These are phyloP conservation scores for Eupsilia transversa DNA, from an alignment of 2,888 invertebrate species.

Conservation along the genomic window DNA sequence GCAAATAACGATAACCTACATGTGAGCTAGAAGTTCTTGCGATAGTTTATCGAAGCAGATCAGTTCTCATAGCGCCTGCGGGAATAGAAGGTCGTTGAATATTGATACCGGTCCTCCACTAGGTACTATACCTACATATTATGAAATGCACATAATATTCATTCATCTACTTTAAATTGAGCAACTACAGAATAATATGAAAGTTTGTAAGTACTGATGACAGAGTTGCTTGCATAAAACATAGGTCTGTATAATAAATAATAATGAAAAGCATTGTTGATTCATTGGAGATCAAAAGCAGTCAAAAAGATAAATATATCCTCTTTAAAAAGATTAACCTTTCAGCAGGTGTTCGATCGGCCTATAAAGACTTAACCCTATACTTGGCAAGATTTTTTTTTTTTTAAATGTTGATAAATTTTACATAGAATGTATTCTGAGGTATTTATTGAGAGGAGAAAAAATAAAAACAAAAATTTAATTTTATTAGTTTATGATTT, in stretches of 20 bases:
- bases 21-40: neutral
- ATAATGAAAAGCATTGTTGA: neutral
- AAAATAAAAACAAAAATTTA: no score
- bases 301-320: neutral
- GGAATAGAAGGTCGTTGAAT: slow-evolving; percentile 34
- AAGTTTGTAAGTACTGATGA: slow-evolving; percentile 1
- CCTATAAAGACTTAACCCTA: slow-evolving; percentile 40
- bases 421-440: no score
- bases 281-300: no score
- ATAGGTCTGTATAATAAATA: neutral
- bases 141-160: slow-evolving; percentile 10
- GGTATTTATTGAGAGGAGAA: no score
- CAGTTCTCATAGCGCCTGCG: slow-evolving; percentile 31
- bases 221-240: neutral
- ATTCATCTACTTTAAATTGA: neutral
- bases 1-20: neutral
- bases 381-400: no score
- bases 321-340: slow-evolving; percentile 19
- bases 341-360: slow-evolving; percentile 38
- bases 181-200: neutral
- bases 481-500: no score
- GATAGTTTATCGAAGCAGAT: slow-evolving; percentile 17
- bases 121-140: neutral
- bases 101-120: slow-evolving; percentile 26
- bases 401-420: no score